Percentiles rank a stretch among this genome's conserved stretches.
Evolutionary conservation across 2,113 vertebrate genomes (phyloP).

Genomic region (Microcebus tavaratra): DNA sequence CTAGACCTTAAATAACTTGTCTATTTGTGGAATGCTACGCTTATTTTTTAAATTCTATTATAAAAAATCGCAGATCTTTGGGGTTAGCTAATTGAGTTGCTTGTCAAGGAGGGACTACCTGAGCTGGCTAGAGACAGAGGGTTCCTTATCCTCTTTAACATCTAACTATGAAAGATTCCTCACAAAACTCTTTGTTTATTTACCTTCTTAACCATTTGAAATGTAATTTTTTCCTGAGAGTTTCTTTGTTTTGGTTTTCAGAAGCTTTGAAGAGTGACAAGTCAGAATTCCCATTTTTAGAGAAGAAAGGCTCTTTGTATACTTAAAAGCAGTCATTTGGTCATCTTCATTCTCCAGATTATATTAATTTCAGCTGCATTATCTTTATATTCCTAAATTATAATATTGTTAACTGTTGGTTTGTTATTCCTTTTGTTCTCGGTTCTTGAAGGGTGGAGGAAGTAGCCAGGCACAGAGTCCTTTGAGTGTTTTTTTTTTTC

Average conservation of each 20-base stretch:
- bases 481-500: neutral
- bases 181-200: constrained; percentile 26
- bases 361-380: neutral
- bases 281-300: neutral
- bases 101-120: neutral
- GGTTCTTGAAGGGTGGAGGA: neutral
- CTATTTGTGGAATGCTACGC: neutral
- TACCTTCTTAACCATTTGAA: constrained; percentile 51
- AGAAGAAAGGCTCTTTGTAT: neutral
- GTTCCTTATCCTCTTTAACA: neutral
- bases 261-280: neutral
- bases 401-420: neutral
- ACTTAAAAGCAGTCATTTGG: neutral
- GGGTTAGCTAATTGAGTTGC: neutral
- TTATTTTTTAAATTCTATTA: constrained; percentile 36
- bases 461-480: neutral
- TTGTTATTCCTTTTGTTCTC: neutral
- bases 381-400: neutral
- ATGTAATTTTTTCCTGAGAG: constrained; percentile 1
- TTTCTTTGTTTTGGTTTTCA: constrained; percentile 30
- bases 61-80: neutral
- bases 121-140: neutral
- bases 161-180: constrained; percentile 23
- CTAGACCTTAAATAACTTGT: constrained; percentile 11
- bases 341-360: neutral